These are phyloP conservation scores for Phyto melanocephala DNA, from an alignment of 2,888 invertebrate species.

Conservation along the genomic window DNA sequence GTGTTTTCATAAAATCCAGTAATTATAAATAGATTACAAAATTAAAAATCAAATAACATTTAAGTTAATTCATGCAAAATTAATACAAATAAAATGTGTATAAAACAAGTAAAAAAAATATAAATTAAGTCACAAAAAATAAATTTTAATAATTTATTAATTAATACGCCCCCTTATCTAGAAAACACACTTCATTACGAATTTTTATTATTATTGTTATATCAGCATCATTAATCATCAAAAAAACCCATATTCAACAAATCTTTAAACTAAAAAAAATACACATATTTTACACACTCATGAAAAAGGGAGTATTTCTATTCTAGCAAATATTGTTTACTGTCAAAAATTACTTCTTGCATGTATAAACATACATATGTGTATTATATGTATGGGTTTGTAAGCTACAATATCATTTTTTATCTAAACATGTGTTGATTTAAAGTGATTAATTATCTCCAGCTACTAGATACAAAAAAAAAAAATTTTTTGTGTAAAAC, in stretches of 20 bases:
- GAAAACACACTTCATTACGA: not conserved
- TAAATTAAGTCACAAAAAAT: not conserved
- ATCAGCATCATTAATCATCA: constrained; percentile 36
- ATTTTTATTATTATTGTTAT: not conserved
- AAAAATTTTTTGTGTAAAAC: constrained; percentile 28
- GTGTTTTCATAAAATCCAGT: too few relatives aligned
- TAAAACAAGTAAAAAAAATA: not conserved
- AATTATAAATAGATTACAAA: not conserved
- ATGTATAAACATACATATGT: not conserved
- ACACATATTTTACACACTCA: too few relatives aligned
- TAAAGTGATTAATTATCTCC: constrained; percentile 51
- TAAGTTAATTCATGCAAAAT: not conserved
- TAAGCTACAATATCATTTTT: not conserved
- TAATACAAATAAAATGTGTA: not conserved
- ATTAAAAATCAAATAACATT: not conserved
- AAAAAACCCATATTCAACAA: constrained; percentile 4
- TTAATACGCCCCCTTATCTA: constrained; percentile 42
- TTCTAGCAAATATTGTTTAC: not conserved
- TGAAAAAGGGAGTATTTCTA: too few relatives aligned
- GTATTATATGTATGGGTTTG: not conserved
- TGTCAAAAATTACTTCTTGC: not conserved
- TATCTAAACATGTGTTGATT: not conserved
- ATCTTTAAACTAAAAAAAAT: not conserved
- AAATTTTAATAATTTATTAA: not conserved
- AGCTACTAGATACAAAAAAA: constrained; percentile 47